Base-by-base conservation (phyloP, 2,797 vertebrate species). In the Notolabrus celidotus region DNA sequence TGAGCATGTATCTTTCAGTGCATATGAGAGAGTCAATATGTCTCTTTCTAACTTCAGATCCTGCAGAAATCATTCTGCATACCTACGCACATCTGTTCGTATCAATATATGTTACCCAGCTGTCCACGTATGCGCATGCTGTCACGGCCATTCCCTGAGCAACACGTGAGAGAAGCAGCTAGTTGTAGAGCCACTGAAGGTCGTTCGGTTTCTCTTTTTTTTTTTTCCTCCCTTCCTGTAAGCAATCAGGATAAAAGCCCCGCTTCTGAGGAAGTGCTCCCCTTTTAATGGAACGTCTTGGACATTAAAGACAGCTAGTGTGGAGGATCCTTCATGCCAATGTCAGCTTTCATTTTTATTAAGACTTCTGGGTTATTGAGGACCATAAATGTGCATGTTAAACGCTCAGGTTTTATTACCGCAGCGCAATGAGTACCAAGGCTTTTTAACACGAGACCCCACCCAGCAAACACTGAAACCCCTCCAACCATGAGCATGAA, bases 221-320 rank as follows among this genome's bases (percentile, higher is more conserved):
- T 81, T 53, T 79, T 59, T 57, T 49, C 71, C 12, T 4, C 12
- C 29, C 78, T 95, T 95, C 95, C 94, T 92, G 93, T 95, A 95
- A 95, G 94, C 92, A 95, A 95, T 95, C 95, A 95, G 91, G 92
- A 94, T 95, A 95, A 95, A 94, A 95, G 95, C 94, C 92, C 90
- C 36, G 72, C 92, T 93, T 91, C 83, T 82, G 84, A 93, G 92
- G 93, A 94, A 93, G 94, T 93, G 93, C 91, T 92, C 87, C 82
- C 69, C 85, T 92, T 94, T 92, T 95, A 95, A 95, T 95, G 93
- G 93, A 94, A 94, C 77, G 85, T 91, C 90, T 93, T 91, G 89
- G 92, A 93, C 93, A 95, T 95, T 95, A 95, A 94, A 93, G 92
- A 93, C 90, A 85, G 88, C 82, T 83, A 86, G 84, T 77, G 85